phyloP scores from a whole-genome alignment of 1,140 invertebrate genomes.

The Kradibia gibbosae region DNA sequence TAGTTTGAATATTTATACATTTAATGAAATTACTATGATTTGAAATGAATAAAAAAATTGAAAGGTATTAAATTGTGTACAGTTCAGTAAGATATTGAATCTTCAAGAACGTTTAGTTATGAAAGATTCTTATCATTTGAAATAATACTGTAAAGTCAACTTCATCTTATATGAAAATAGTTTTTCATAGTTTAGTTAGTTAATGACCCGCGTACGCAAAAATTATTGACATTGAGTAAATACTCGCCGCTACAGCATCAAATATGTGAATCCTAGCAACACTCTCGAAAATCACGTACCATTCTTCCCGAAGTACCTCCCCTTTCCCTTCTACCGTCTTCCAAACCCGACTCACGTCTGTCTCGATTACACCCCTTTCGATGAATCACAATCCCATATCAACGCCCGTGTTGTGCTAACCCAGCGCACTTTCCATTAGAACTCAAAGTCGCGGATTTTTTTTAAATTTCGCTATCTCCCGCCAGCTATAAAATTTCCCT shows the following conservation, averaged over 20 bases:
- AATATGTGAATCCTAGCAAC: slow-evolving; percentile 14
- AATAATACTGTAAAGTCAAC: no score
- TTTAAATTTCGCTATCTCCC: slow-evolving; percentile 43
- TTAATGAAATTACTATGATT: no score
- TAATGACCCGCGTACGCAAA: neutral
- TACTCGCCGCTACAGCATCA: neutral
- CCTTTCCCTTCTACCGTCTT: neutral
- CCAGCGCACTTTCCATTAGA: slow-evolving; percentile 2
- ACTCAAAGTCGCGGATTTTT: slow-evolving; percentile 40
- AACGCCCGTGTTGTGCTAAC: neutral
- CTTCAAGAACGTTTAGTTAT: no score
- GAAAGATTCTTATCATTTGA: no score
- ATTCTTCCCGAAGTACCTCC: slow-evolving; percentile 23
- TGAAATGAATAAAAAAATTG: no score
- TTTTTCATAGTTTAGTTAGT: no score
- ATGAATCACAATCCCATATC: slow-evolving; percentile 38
- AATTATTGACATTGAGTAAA: slow-evolving; percentile 1
- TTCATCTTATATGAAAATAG: no score
- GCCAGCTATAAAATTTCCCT: slow-evolving; percentile 48
- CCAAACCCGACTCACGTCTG: no score
- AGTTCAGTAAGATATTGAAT: no score
- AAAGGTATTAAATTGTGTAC: no score
- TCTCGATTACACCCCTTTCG: slow-evolving; percentile 46
- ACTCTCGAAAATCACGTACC: neutral
- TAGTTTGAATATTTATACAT: no score